Percentiles rank a stretch among this genome's conserved stretches.
These are phyloP conservation scores for Sebastiscus albofasciatus DNA, from an alignment of 2,797 vertebrate species.

Conservation along the genomic window DNA sequence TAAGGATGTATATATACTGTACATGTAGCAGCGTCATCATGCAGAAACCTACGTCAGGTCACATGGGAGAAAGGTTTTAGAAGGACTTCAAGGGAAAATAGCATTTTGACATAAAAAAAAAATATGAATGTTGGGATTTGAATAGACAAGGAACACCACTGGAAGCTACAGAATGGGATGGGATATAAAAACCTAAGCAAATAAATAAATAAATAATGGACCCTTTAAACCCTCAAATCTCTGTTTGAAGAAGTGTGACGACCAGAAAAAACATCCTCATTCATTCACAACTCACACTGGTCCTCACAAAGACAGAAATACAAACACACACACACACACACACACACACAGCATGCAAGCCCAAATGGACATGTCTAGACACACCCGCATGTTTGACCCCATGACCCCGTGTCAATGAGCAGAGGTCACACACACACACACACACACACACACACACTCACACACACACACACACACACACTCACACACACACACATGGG, in stretches of 20 bases:
- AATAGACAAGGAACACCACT: too few species aligned
- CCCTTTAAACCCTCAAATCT: neutral
- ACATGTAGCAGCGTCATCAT: too few species aligned
- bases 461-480: conserved; percentile 15
- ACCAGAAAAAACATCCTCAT: neutral
- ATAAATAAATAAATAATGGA: neutral
- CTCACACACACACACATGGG: neutral
- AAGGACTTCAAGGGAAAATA: too few species aligned
- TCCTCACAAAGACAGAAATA: neutral
- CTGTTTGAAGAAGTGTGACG: neutral
- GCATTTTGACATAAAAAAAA: too few species aligned
- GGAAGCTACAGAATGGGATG: too few species aligned
- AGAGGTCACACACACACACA: neutral
- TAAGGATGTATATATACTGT: too few species aligned
- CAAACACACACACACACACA: neutral
- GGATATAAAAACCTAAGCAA: neutral
- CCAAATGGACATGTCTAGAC: conserved; percentile 23
- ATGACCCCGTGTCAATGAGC: conserved; percentile 20
- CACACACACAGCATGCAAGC: neutral
- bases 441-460: neutral
- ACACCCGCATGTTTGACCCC: conserved; percentile 21
- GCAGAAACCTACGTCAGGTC: too few species aligned
- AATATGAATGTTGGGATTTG: too few species aligned
- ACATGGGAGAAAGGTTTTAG: too few species aligned
- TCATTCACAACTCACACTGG: neutral